Evolutionary conservation across 2,888 invertebrate species (phyloP).

Genomic region (Nemurella pictetii): DNA sequence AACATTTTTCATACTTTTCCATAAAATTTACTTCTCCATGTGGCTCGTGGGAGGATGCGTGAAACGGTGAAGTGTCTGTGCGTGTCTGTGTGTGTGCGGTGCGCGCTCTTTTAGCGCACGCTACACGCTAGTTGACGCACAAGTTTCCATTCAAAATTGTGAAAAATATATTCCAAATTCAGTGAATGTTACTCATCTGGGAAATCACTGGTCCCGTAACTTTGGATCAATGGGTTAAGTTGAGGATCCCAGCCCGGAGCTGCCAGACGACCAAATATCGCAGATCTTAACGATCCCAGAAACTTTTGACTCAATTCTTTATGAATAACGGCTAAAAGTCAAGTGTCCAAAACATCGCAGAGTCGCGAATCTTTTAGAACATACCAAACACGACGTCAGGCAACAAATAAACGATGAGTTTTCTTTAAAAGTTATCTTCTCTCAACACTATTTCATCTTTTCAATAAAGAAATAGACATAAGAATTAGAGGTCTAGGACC

Average conservation of each 20-base stretch:
- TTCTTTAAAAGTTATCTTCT: not conserved
- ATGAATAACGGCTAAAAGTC: not conserved
- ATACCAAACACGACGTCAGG: not conserved
- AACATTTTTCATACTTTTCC: not conserved
- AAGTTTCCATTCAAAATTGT: not conserved
- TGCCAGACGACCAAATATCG: not conserved
- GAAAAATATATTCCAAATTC: not conserved
- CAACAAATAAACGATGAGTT: not conserved
- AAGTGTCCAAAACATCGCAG: not conserved
- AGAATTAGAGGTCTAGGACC: not conserved
- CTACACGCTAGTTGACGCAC: not conserved
- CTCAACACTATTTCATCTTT: not conserved
- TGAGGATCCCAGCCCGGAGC: not conserved
- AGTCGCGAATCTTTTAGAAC: not conserved
- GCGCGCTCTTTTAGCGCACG: not conserved
- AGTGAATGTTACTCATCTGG: not conserved
- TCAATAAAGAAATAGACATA: not conserved
- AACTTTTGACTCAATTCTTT: not conserved
- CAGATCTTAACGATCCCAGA: not conserved
- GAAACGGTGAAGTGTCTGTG: too few relatives aligned
- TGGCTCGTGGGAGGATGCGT: not conserved
- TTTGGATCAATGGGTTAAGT: not conserved
- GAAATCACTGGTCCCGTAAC: not conserved
- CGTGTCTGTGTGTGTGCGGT: not conserved
- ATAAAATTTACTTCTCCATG: not conserved